Evolutionary conservation across 2,797 vertebrate species (phyloP).

Genomic region (Trachops cirrhosus): DNA sequence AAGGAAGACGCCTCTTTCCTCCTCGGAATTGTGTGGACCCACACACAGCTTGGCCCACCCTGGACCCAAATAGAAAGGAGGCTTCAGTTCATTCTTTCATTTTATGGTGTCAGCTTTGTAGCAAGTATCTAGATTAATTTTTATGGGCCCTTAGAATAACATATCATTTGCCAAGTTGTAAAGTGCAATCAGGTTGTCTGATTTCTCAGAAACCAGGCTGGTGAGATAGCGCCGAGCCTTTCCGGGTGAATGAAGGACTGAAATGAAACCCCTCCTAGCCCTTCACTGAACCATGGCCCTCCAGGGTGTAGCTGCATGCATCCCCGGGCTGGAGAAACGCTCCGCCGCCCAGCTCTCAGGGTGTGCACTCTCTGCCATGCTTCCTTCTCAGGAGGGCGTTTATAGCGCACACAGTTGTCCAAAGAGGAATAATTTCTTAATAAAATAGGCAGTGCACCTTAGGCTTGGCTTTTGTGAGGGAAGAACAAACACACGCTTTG

Average conservation of each 20-base stretch:
- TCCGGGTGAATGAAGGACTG: background rate
- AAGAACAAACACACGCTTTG: constrained; percentile 25
- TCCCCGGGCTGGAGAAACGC: background rate
- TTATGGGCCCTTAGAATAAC: constrained; percentile 39
- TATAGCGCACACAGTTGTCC: background rate
- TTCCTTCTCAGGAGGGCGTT: background rate
- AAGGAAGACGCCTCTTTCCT: background rate
- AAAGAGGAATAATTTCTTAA: background rate
- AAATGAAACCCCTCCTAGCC: background rate
- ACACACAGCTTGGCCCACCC: background rate
- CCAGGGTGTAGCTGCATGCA: background rate
- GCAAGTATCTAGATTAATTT: constrained; percentile 2
- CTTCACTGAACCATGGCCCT: background rate
- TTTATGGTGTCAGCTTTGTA: background rate
- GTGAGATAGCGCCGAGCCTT: background rate
- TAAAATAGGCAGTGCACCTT: background rate
- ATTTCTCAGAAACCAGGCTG: constrained; percentile 41
- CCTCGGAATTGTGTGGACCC: background rate
- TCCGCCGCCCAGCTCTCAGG: background rate
- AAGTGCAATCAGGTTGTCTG: constrained; percentile 37
- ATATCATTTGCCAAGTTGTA: constrained; percentile 46
- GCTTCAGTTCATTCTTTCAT: background rate
- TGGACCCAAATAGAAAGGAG: background rate
- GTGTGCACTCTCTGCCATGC: accelerated
- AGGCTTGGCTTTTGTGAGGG: background rate